Evolutionary conservation across 2,888 invertebrate species (phyloP), one percentile per base, ranked within the genome.

Genomic region (Phyllotreta striolata): DNA sequence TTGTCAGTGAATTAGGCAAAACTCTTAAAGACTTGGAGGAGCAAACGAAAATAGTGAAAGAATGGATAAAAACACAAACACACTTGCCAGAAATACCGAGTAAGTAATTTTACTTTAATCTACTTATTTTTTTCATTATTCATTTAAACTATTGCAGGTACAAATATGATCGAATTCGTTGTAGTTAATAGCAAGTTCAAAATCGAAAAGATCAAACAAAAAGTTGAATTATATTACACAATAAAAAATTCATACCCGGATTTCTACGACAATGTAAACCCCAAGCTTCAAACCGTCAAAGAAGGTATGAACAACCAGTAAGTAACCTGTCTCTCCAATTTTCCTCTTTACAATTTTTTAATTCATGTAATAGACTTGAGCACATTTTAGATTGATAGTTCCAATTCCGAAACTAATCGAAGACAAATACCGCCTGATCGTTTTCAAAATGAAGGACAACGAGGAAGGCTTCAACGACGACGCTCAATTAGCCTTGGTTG

Each of bases 341-440:
- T 41, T n/a, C 5, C 9, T 4, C n/a, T 41, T 41, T 41, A 1
- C 10, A n/a, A n/a, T n/a, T n/a, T n/a, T n/a, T n/a, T n/a, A n/a
- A n/a, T n/a, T n/a, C 10, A 4, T 41, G 1, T 41, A 41, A 41
- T 41, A 41, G 5, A 9, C 14, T 38, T 12, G 24, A 3, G 24
- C 2, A 24, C 4, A 24, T 65, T 72, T 37, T 78, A 84, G 84
- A 1, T 74, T 78, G 52, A 83, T 81, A 64, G 69, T 59, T 39
- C 51, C 59, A 7, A 37, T 59, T 5, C 59, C 59, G 9, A 59
- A 46, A 51, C 41, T 41, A 8, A 12, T 51, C 10, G 41, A 59
- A 14, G 51, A 59, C n/a, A 5, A 40, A 9, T 51, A 59, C 9
- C 34, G 59, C 7, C 13, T 59, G 8, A 12, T 59, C 5, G 10